Evolutionary conservation across 2,113 vertebrate genomes (phyloP).

Genomic region (Ptilorrhoa leucosticta): DNA sequence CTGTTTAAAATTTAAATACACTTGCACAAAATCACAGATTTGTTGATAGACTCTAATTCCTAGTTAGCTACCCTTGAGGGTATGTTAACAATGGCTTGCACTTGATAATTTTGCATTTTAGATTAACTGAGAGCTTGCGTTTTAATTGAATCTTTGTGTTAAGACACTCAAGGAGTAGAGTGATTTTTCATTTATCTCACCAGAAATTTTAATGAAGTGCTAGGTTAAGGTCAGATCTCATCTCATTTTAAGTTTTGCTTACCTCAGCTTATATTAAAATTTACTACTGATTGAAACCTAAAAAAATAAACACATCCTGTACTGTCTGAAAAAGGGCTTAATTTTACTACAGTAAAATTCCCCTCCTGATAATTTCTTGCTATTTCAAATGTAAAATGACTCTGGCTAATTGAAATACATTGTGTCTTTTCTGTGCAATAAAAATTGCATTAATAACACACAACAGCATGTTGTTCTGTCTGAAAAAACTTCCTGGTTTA

Average conservation of each 20-base stretch:
- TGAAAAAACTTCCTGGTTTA: background rate
- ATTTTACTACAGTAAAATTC: background rate
- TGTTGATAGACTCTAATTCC: background rate
- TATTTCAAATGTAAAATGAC: background rate
- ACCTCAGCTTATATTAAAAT: background rate
- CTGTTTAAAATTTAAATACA: background rate
- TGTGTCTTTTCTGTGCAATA: background rate
- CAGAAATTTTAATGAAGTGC: slow-evolving; percentile 20
- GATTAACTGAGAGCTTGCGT: background rate
- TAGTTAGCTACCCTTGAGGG: background rate
- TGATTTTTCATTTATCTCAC: slow-evolving; percentile 9
- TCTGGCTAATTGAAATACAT: background rate
- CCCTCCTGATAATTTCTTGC: background rate
- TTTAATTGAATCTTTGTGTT: slow-evolving; percentile 7
- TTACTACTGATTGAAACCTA: background rate
- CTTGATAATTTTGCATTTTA: background rate
- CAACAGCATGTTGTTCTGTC: background rate
- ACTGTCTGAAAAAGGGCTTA: background rate
- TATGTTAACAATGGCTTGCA: background rate
- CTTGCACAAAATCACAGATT: background rate
- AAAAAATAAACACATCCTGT: background rate
- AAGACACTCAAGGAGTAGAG: background rate
- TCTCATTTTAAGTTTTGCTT: background rate
- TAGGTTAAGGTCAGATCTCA: background rate
- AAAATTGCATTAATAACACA: background rate